These are phyloP conservation scores for Anas platyrhynchos DNA, from an alignment of 2,113 vertebrate species.

Conservation along the genomic window DNA sequence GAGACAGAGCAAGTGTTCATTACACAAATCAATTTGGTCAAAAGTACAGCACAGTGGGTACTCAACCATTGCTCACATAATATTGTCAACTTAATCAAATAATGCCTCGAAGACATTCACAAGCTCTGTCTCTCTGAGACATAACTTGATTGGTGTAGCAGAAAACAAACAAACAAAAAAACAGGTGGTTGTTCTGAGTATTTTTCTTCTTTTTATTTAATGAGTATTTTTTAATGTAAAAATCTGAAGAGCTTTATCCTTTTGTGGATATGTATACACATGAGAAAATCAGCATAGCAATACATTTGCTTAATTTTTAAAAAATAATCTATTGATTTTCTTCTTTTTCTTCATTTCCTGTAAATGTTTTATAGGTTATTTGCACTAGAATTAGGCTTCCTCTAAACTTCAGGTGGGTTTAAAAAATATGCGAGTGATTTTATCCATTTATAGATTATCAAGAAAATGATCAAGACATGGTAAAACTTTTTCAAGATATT, in stretches of 20 bases:
- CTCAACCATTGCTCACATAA: constrained; percentile 80
- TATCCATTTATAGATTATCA: background rate
- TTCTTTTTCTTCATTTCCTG: background rate
- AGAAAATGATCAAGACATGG: background rate
- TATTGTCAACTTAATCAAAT: constrained; percentile 87
- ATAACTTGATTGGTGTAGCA: constrained; percentile 76
- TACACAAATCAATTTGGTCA: constrained; percentile 87
- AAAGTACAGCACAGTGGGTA: constrained; percentile 81
- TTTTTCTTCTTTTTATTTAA: background rate
- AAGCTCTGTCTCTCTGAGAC: constrained; percentile 69
- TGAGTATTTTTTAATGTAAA: constrained; percentile 46
- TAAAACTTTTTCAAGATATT: background rate
- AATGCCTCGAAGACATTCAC: constrained; percentile 80
- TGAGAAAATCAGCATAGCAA: background rate
- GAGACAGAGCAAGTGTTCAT: constrained; percentile 82
- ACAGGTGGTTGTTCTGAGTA: constrained; percentile 38
- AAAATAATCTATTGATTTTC: background rate
- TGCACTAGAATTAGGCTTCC: background rate
- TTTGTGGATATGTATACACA: rapidly evolving
- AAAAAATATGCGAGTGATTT: background rate
- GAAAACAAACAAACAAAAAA: constrained; percentile 42
- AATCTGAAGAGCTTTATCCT: background rate
- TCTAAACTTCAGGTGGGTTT: background rate
- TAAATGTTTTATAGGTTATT: background rate
- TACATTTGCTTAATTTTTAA: background rate